Evolutionary conservation across 2,113 vertebrate genomes (phyloP).

Genomic region (Mirza zaza): DNA sequence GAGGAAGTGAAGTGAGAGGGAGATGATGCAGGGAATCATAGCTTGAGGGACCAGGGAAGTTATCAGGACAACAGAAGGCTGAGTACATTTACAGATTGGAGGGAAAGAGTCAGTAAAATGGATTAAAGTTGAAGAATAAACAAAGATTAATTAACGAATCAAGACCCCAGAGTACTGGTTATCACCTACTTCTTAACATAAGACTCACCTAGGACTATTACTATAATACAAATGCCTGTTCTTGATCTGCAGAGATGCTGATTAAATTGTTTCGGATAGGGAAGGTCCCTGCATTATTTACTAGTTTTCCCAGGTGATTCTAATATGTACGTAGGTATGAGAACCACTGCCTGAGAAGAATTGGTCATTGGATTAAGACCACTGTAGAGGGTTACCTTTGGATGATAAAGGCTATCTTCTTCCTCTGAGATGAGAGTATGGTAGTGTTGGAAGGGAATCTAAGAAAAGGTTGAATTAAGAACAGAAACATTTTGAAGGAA

Average conservation of each 20-base stretch:
- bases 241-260: background rate
- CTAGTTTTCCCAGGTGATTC: background rate
- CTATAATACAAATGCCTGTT: background rate
- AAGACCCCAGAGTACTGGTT: background rate
- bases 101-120: background rate
- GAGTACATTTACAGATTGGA: background rate
- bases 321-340: background rate
- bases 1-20: background rate
- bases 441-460: background rate
- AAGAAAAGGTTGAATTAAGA: background rate
- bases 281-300: background rate
- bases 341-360: background rate
- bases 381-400: background rate
- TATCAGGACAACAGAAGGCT: background rate
- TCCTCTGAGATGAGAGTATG: background rate
- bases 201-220: background rate
- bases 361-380: background rate
- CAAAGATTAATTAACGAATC: conserved; percentile 6
- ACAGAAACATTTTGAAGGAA: background rate
- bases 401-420: background rate
- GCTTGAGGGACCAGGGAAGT: background rate
- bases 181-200: background rate
- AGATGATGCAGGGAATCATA: background rate
- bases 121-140: conserved; percentile 6
- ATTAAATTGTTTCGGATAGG: background rate